Conservation (phyloP, 2,888 invertebrate genomes). For the Tachina lurida region DNA sequence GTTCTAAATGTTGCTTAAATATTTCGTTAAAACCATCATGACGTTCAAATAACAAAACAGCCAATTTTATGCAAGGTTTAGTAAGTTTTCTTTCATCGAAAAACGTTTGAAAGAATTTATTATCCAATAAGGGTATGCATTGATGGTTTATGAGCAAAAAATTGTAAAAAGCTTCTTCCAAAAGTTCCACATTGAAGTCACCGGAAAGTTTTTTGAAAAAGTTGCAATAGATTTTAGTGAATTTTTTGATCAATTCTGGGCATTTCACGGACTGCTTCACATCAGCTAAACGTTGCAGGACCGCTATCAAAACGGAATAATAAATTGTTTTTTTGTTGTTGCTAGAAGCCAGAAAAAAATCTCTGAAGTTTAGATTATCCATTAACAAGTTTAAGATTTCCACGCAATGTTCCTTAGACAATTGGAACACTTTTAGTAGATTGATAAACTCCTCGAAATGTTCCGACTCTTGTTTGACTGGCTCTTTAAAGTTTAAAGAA, state of each 20-base stretch:
- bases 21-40: conserved; percentile 66
- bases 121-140: conserved; percentile 84
- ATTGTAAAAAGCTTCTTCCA: conserved; percentile 84
- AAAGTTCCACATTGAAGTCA: conserved; percentile 83
- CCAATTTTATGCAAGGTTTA: conserved; percentile 85
- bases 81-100: conserved; percentile 83
- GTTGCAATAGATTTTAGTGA: conserved; percentile 83
- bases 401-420: conserved; percentile 77
- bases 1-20: conserved; percentile 75
- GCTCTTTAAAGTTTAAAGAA: conserved; percentile 66
- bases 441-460: conserved; percentile 76
- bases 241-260: conserved; percentile 81
- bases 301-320: conserved; percentile 83
- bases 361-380: conserved; percentile 76
- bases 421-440: conserved; percentile 77
- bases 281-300: conserved; percentile 84
- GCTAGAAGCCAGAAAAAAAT: conserved; percentile 77
- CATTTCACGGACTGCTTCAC: conserved; percentile 76
- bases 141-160: conserved; percentile 87
- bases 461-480: conserved; percentile 56
- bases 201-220: conserved; percentile 82
- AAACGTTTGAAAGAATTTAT: conserved; percentile 85
- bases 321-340: conserved; percentile 82
- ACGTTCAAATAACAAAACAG: conserved; percentile 85
- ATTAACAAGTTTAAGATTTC: conserved; percentile 77